Conservation (phyloP, 2,888 invertebrate species). For the Campaea margaritaria region DNA sequence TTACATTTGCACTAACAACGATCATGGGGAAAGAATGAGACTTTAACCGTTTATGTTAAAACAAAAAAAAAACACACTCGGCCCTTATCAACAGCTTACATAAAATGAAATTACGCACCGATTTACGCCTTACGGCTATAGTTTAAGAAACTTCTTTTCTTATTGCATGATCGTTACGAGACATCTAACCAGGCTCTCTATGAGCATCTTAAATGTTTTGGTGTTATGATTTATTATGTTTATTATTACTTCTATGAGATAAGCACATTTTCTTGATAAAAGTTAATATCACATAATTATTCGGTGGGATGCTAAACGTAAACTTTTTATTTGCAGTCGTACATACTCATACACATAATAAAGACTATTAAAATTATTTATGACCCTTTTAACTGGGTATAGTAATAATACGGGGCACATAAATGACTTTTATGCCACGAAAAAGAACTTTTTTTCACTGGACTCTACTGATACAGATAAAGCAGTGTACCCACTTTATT, state of each 20-base stretch:
- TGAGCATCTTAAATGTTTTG: no score
- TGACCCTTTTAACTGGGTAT: conserved; percentile 48
- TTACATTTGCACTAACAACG: neutral
- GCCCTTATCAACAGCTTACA: conserved; percentile 6
- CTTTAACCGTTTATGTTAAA: conserved; percentile 20
- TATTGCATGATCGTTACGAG: no score
- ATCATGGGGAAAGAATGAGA: neutral
- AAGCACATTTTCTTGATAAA: no score
- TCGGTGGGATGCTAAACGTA: conserved; percentile 10
- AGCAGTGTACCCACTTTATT: neutral
- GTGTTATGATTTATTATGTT: no score
- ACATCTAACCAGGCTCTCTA: no score
- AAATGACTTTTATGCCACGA: conserved; percentile 43
- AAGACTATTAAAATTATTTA: conserved; percentile 50
- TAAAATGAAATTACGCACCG: neutral
- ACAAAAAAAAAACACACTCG: conserved; percentile 8
- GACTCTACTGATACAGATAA: conserved; percentile 6
- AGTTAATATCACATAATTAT: neutral
- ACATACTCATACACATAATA: conserved; percentile 37
- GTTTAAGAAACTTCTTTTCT: no score
- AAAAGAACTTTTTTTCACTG: conserved; percentile 20
- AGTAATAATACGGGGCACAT: conserved; percentile 42
- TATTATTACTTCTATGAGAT: no score
- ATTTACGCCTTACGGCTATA: no score
- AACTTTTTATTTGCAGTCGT: conserved; percentile 35